Conservation (phyloP, 2,888 invertebrate species). For the Diarsia rubi region DNA sequence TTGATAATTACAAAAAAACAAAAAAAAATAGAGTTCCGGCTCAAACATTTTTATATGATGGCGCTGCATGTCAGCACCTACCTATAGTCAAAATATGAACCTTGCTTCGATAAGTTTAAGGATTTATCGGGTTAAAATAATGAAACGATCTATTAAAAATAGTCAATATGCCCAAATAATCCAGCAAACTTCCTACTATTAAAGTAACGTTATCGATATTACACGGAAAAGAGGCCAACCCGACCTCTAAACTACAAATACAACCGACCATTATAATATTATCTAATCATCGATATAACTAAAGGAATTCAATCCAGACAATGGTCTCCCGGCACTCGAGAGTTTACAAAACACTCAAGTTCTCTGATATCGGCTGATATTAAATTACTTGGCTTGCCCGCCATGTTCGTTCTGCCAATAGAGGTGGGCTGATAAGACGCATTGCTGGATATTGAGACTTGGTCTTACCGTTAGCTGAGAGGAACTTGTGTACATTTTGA, state of each 20-base stretch:
- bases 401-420: slow-evolving; percentile 68
- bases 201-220: not conserved
- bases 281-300: slow-evolving; percentile 31
- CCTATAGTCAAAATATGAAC: not conserved
- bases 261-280: not conserved
- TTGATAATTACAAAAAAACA: too few relatives aligned
- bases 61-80: not conserved
- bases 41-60: not conserved
- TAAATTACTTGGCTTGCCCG: slow-evolving; percentile 65
- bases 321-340: slow-evolving; percentile 36
- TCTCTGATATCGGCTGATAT: slow-evolving; percentile 64
- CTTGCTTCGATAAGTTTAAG: not conserved
- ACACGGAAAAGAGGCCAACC: not conserved
- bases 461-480: slow-evolving; percentile 50
- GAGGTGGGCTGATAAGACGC: slow-evolving; percentile 74
- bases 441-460: slow-evolving; percentile 57
- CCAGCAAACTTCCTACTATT: not conserved
- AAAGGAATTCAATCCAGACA: slow-evolving; percentile 48
- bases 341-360: slow-evolving; percentile 67
- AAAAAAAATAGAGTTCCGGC: too few relatives aligned
- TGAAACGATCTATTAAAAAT: not conserved
- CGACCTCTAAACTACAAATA: slow-evolving; percentile 15
- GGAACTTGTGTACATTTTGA: slow-evolving; percentile 11
- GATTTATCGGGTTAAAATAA: not conserved
- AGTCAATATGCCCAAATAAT: not conserved